Conservation (phyloP, 2,888 invertebrate genomes). For the Pelosia muscerda region DNA sequence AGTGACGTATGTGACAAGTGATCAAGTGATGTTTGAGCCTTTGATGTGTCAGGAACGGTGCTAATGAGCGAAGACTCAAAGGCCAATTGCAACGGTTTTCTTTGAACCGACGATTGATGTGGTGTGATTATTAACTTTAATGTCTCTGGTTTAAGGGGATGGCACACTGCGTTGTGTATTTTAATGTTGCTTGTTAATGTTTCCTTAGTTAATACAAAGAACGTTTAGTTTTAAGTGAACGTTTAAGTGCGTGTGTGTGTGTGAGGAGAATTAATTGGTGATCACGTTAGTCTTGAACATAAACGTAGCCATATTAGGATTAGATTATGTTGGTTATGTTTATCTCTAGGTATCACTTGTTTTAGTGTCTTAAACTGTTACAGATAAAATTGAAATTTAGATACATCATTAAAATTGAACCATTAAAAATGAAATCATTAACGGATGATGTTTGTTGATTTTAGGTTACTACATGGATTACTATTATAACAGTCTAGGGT, state of each 20-base stretch:
- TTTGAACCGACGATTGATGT: constrained; percentile 58
- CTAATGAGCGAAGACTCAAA: constrained; percentile 69
- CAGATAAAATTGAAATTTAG: no score
- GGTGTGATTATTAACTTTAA: constrained; percentile 58
- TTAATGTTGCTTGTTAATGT: constrained; percentile 28
- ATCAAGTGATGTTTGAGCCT: constrained; percentile 67
- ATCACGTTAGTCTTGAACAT: not conserved
- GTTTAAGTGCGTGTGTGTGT: not conserved
- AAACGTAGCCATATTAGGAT: not conserved
- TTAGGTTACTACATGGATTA: no score
- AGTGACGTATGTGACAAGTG: constrained; percentile 63
- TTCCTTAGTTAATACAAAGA: constrained; percentile 17
- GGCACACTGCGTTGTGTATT: constrained; percentile 37
- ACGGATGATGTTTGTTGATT: no score
- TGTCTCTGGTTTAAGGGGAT: constrained; percentile 50
- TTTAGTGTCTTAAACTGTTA: not conserved
- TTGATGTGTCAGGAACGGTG: constrained; percentile 74
- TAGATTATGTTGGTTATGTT: not conserved
- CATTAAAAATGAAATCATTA: no score
- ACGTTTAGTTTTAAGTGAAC: not conserved
- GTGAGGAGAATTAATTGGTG: not conserved
- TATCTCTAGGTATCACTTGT: not conserved
- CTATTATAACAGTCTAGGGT: no score
- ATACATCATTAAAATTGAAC: no score
- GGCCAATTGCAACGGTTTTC: constrained; percentile 59